A percentile compares a stretch with the other conserved stretches of the same genome.
These are phyloP conservation scores for Melanotaenia duboulayi DNA, from an alignment of 2,113 vertebrate species.

Conservation along the genomic window DNA sequence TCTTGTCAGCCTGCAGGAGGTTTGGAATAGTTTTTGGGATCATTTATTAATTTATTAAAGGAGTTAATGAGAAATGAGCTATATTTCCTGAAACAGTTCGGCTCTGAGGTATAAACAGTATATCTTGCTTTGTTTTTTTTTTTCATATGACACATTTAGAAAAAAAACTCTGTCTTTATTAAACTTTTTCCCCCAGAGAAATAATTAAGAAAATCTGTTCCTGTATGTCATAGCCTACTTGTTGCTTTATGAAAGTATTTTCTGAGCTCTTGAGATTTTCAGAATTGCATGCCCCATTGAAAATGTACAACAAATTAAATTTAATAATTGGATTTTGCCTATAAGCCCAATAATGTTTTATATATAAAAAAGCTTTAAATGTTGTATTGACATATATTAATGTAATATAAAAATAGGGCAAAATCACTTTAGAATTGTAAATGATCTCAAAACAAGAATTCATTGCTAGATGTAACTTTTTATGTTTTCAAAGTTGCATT, in stretches of 20 bases:
- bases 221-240: conserved; percentile 23
- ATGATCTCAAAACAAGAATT: background rate
- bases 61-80: conserved; percentile 23
- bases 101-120: conserved; percentile 46
- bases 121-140: conserved; percentile 37
- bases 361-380: background rate
- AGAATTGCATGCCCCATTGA: background rate
- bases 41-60: conserved; percentile 57
- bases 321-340: too few species aligned
- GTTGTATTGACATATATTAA: background rate
- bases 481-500: conserved; percentile 21
- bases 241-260: conserved; percentile 52
- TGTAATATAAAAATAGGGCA: background rate
- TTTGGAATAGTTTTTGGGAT: conserved; percentile 10
- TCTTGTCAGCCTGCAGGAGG: conserved; percentile 21
- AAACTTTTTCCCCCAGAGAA: background rate
- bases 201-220: background rate
- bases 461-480: conserved; percentile 22
- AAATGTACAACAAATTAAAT: background rate
- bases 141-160: conserved; percentile 8
- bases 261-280: background rate
- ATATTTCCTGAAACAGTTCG: conserved; percentile 15
- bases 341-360: background rate
- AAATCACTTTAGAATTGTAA: background rate
- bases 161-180: conserved; percentile 13